These are phyloP conservation scores for Saccostrea glomerata DNA, from an alignment of 1,140 invertebrate genomes.

Conservation along the genomic window DNA sequence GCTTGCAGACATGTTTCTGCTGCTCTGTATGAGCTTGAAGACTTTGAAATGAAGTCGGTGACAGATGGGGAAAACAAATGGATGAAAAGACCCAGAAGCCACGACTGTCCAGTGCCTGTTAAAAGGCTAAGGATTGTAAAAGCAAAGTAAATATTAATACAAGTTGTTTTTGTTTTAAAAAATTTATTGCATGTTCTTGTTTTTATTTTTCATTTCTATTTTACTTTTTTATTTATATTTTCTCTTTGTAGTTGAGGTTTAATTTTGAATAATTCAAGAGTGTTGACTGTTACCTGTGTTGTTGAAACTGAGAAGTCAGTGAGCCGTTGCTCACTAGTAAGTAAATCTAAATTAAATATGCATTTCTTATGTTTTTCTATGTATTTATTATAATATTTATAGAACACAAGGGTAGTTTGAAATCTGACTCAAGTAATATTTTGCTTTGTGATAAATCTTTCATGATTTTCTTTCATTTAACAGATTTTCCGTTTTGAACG, in stretches of 20 bases:
- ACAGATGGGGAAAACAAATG: constrained; percentile 26
- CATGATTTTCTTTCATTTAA: constrained; percentile 6
- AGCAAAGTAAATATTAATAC: neutral
- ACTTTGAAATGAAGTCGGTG: constrained; percentile 13
- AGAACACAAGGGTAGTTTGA: neutral
- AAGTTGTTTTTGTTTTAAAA: neutral
- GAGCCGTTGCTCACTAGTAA: too few species aligned
- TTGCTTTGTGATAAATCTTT: neutral
- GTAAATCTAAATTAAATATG: too few species aligned
- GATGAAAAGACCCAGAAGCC: constrained; percentile 21
- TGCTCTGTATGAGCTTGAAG: constrained; percentile 11
- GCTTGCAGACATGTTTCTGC: constrained; percentile 26
- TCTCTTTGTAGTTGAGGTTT: neutral
- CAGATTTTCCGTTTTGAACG: constrained; percentile 35
- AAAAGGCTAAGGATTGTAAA: neutral
- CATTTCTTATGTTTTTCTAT: too few species aligned
- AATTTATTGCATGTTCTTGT: neutral
- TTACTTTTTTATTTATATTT: neutral
- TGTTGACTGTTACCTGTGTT: neutral
- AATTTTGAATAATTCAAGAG: neutral
- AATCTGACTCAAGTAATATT: neutral
- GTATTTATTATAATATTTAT: too few species aligned
- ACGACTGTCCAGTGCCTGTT: constrained; percentile 8
- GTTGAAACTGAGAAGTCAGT: neutral
- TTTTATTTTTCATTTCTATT: neutral